Evolutionary conservation across 1,140 invertebrate genomes (phyloP).

Genomic region (Maconellicoccus hirsutus): DNA sequence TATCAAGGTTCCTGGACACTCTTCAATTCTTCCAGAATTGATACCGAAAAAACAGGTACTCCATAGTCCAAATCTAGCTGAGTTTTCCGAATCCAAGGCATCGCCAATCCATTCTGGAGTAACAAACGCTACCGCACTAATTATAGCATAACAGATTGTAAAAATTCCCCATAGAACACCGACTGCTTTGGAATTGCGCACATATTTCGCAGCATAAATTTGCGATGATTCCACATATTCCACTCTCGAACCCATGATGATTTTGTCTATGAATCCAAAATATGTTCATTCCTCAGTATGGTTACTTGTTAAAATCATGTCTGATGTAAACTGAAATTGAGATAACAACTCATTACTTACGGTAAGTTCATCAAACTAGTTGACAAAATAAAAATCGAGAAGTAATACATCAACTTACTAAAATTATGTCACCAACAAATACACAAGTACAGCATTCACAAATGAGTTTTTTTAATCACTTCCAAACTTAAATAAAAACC

Average conservation of each 20-base stretch:
- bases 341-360: too few relatives aligned
- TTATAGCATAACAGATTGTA: conserved; percentile 91
- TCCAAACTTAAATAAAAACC: too few relatives aligned
- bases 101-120: conserved; percentile 85
- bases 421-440: too few relatives aligned
- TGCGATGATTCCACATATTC: conserved; percentile 80
- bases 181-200: conserved; percentile 90
- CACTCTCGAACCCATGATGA: conserved; percentile 76
- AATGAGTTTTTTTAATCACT: too few relatives aligned
- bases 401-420: too few relatives aligned
- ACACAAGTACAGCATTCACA: too few relatives aligned
- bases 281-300: neutral
- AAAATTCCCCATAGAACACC: conserved; percentile 95
- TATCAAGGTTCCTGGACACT: conserved; percentile 72
- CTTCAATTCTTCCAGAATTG: conserved; percentile 40
- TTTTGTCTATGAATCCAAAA: neutral
- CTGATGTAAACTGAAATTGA: too few relatives aligned
- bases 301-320: neutral
- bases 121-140: conserved; percentile 84
- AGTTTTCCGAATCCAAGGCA: conserved; percentile 62
- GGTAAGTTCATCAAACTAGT: too few relatives aligned
- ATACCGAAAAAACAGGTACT: conserved; percentile 53
- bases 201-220: conserved; percentile 83
- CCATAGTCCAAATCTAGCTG: conserved; percentile 87
- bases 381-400: too few relatives aligned